Conservation (phyloP, 2,797 vertebrate genomes). For the Morus bassanus region DNA sequence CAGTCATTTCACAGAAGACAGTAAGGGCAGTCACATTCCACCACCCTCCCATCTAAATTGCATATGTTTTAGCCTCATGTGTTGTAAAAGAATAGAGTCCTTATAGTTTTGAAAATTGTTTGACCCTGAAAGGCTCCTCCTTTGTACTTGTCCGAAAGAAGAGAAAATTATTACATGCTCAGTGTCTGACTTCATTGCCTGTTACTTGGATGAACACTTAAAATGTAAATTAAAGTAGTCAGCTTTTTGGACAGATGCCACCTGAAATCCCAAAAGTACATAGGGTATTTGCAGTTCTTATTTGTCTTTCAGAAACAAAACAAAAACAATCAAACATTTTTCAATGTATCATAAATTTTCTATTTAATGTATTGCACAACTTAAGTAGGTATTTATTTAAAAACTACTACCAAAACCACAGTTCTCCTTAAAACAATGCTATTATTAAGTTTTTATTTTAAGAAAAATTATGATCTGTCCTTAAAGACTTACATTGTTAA, state of each 20-base stretch:
- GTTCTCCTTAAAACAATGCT: neutral
- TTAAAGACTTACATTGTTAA: neutral
- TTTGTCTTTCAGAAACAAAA: conserved; percentile 44
- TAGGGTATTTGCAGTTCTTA: neutral
- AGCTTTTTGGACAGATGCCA: conserved; percentile 24
- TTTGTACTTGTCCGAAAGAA: conserved; percentile 11
- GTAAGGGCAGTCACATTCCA: neutral
- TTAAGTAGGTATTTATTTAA: neutral
- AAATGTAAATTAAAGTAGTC: conserved; percentile 58
- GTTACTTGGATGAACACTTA: conserved; percentile 39
- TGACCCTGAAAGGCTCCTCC: conserved; percentile 45
- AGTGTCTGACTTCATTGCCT: conserved; percentile 53
- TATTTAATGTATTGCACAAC: neutral
- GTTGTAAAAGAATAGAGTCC: neutral
- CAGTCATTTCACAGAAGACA: neutral
- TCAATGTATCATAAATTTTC: conserved; percentile 20
- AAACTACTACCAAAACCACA: neutral
- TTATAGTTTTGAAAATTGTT: conserved; percentile 39
- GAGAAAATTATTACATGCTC: conserved; percentile 37
- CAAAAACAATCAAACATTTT: neutral
- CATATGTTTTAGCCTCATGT: neutral
- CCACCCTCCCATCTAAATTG: neutral
- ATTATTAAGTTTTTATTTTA: neutral
- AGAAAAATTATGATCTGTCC: neutral
- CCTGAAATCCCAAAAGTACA: conserved; percentile 15